Evolutionary conservation across 2,113 vertebrate genomes (phyloP).

Genomic region (Pitta sordida): DNA sequence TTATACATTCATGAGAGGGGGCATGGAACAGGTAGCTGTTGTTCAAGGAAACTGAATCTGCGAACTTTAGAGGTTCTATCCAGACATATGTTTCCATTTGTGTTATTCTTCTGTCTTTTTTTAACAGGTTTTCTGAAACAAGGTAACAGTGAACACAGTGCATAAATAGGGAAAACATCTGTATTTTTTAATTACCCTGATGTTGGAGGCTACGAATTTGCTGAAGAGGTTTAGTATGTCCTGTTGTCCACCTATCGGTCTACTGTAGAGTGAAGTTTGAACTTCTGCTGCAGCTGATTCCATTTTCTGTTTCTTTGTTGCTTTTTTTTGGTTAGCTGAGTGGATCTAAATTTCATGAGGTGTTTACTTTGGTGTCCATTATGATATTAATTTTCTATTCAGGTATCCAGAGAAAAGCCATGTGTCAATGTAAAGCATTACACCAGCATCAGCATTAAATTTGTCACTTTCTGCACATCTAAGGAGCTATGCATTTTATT

Average conservation of each 20-base stretch:
- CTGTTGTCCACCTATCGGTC: fast-evolving
- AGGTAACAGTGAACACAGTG: neutral
- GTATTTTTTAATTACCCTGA: neutral
- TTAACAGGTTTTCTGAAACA: neutral
- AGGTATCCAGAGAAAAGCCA: neutral
- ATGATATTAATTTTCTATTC: slow-evolving; percentile 19
- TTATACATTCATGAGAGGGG: neutral
- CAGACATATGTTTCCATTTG: neutral
- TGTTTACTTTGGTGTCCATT: slow-evolving; percentile 14
- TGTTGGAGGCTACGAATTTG: neutral
- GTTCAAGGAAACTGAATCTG: neutral
- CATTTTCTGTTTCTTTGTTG: neutral
- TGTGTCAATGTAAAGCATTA: slow-evolving; percentile 8
- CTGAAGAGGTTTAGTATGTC: neutral
- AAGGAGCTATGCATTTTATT: neutral
- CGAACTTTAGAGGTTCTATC: neutral
- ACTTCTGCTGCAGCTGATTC: neutral
- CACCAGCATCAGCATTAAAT: neutral
- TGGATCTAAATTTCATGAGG: neutral
- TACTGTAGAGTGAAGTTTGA: neutral
- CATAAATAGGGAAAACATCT: neutral
- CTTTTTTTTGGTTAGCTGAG: neutral
- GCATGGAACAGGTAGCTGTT: neutral
- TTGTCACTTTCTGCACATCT: neutral
- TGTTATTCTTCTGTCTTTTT: neutral